Evolutionary conservation across 2,113 vertebrate species (phyloP), one percentile per base, ranked within the genome.

Genomic region (Myocastor coypus): DNA sequence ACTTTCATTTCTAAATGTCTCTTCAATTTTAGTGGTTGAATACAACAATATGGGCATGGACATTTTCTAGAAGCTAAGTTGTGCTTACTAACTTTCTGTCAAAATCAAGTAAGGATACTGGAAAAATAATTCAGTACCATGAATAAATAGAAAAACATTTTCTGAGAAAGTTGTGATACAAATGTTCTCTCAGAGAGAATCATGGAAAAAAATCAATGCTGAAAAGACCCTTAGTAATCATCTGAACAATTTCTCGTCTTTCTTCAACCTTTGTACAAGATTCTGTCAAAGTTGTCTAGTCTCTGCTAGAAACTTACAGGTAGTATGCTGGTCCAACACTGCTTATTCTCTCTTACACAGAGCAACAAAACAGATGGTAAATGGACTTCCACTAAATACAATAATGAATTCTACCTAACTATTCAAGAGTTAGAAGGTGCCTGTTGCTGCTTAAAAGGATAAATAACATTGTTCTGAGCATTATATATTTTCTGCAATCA

Each of bases 391-490:
- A 78, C 37, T 69, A 52, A 80, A 37, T 42, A 64, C 10, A 24
- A 85, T 77, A 82, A 93, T 61, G 71, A 92, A 78, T 12, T 63
- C 9, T 22, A 87, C 61, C 7, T 30, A 87, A 91, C n/a, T 95
- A 71, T 85, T 96, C 68, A 92, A 84, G 80, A 50, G 22, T 84
- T 40, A 42, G 63, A 28, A 64, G 55, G 46, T 94, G 69, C 84
- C 85, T 34, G 42, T 7, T 87, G 63, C 83, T 61, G 55, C 42
- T 89, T 50, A 73, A 80, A 94, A 94, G 50, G 40, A 57, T 59
- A 93, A 84, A 83, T 52, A 88, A 46, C 50, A 28, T 73, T 84
- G 81, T 80, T 66, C 24, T 86, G 64, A 78, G n/a, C 26, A 91
- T 40, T n/a, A 6, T 34, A 82, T 55, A 50, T n/a, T 86, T 95